A percentile compares a stretch with the other conserved stretches of the same genome.
Evolutionary conservation across 2,797 vertebrate genomes (phyloP).

Genomic region (Alectoris magna): DNA sequence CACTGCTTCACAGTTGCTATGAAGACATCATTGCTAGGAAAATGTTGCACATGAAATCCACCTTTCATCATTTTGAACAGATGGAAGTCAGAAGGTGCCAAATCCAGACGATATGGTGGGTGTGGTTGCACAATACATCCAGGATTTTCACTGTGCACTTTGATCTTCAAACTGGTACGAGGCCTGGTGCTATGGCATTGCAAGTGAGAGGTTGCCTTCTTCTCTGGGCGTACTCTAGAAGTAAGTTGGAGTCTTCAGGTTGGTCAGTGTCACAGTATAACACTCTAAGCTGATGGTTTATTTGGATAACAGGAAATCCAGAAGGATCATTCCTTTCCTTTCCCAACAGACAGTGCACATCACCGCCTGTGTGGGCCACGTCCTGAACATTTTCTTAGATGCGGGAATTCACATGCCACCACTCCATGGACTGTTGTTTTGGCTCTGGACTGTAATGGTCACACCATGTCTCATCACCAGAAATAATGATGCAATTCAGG

Average conservation of each 20-base stretch:
- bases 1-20: neutral
- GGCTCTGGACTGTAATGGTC: too few species aligned
- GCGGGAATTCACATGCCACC: too few species aligned
- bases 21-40: neutral
- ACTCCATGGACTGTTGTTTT: too few species aligned
- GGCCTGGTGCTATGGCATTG: neutral
- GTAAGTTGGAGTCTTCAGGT: neutral
- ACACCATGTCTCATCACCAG: too few species aligned
- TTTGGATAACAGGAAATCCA: neutral
- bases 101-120: neutral
- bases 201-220: neutral
- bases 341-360: neutral
- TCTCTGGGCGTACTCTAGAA: too few species aligned
- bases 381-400: neutral
- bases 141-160: neutral
- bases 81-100: neutral
- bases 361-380: neutral
- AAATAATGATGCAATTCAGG: too few species aligned
- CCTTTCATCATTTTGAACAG: neutral
- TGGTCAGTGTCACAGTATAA: neutral
- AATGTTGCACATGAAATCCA: neutral
- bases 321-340: neutral
- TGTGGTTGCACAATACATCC: neutral
- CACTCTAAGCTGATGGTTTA: neutral
- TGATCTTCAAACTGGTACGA: neutral